phyloP scores from a whole-genome alignment of 2,888 invertebrate genomes.

The Harpalus rubripes region DNA sequence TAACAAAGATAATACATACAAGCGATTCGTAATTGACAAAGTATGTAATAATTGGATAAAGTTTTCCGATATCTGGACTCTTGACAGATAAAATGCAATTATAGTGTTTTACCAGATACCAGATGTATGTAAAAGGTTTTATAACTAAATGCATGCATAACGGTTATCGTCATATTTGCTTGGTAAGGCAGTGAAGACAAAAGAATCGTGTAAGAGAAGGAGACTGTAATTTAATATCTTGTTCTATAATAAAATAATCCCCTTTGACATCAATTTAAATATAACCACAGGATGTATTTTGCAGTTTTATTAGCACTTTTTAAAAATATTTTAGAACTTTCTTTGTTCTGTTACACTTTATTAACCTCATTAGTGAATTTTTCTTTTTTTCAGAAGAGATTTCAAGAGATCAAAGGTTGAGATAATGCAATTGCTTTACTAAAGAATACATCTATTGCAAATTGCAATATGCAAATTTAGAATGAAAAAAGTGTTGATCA shows the following conservation, averaged over 20 bases:
- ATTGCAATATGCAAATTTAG: conserved; percentile 28
- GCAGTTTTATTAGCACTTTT: conserved; percentile 13
- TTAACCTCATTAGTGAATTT: conserved; percentile 6
- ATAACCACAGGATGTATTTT: neutral
- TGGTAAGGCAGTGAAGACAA: neutral
- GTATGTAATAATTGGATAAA: neutral
- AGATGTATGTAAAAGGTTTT: too few relatives aligned
- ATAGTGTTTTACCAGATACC: too few relatives aligned
- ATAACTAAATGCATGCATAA: too few relatives aligned
- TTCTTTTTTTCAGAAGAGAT: conserved; percentile 14
- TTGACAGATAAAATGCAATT: too few relatives aligned
- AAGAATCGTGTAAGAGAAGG: neutral
- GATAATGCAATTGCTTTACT: conserved; percentile 16
- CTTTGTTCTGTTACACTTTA: neutral
- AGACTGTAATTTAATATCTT: neutral
- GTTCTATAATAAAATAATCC: neutral
- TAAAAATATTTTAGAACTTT: conserved; percentile 5
- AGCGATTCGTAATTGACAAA: neutral
- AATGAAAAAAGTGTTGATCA: conserved; percentile 8
- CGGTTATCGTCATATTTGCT: too few relatives aligned
- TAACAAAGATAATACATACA: neutral
- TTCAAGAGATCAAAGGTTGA: conserved; percentile 29
- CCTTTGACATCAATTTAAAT: neutral
- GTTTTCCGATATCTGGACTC: neutral
- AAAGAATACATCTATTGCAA: neutral